phyloP scores from a whole-genome alignment of 2,888 invertebrate species.

The Automeris io region DNA sequence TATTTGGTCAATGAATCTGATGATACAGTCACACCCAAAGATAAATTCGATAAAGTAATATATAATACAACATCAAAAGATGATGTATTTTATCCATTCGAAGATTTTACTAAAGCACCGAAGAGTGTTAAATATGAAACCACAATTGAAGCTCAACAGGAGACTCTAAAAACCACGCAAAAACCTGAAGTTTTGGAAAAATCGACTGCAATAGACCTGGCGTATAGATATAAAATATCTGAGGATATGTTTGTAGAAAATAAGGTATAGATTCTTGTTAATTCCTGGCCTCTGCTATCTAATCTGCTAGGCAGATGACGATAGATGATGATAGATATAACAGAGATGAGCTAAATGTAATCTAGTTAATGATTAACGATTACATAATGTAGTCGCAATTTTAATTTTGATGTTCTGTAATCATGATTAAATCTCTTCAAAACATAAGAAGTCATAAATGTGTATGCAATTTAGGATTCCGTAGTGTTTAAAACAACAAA shows the following conservation, averaged over 20 bases:
- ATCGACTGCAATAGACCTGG: conserved; percentile 3
- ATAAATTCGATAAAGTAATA: background rate
- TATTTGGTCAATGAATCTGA: conserved; percentile 7
- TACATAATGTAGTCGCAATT: too few species aligned
- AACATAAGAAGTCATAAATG: too few species aligned
- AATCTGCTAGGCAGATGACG: too few species aligned
- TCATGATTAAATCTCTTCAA: too few species aligned
- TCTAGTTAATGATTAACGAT: too few species aligned
- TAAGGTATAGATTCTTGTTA: conserved; percentile 26
- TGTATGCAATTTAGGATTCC: too few species aligned
- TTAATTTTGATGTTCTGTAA: too few species aligned
- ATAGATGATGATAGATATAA: too few species aligned
- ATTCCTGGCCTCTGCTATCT: too few species aligned
- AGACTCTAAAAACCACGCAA: background rate
- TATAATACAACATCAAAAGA: background rate
- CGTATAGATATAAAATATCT: conserved; percentile 13
- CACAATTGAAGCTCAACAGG: background rate
- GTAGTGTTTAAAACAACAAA: too few species aligned
- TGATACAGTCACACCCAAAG: background rate
- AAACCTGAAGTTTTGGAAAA: conserved; percentile 4
- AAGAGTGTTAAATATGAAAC: background rate
- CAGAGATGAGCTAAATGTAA: too few species aligned
- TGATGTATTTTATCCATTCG: conserved; percentile 1
- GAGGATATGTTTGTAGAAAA: conserved; percentile 31
- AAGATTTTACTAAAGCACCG: background rate